Base-by-base conservation (phyloP, 2,113 vertebrate genomes). In the Ammodytes dubius region DNA sequence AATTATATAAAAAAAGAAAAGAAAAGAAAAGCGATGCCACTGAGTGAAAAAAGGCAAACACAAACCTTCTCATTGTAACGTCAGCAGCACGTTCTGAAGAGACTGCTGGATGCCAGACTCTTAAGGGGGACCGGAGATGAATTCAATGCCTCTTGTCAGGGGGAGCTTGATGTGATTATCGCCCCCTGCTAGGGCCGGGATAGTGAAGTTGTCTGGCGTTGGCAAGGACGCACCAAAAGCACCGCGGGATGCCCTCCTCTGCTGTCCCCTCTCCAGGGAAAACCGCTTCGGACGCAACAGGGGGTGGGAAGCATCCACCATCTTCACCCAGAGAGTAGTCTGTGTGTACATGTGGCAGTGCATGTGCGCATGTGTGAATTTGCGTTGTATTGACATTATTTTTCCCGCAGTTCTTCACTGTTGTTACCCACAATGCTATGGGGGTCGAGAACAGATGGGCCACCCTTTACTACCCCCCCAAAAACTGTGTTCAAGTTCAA, bases 161-260 rank as follows among this genome's bases (percentile, higher is more conserved):
- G 27, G 86, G 70, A 84, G 87, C 88, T 88, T 95, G 93, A 95
- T 95, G 94, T 93, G 94, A 95, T 95, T 95, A 95, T 93, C 85
- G 86, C 93, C 94, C 94, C 94, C 94, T 91, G 93, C 94, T 88
- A 94, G 82, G 86, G 67, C 72, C 74, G 89, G 82, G 89, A 94
- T 88, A 94, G 92, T 91, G 91, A 93, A 91, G 93, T 92, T 93
- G 94, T 95, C 93, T 91, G 89, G 85, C 35, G 69, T 84, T 88
- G 91, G 93, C 89, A 83, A 83, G 76, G 92, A 92, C 79, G 82
- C 91, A 91, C 87, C 81, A 84, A 86, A 85, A 69, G 91, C 93
- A 73, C 94, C 64, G 84, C 89, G 85, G 93, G 92, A 93, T 78
- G 87, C 86, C 91, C 61, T 78, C 85, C 84, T 27, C 27, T 7